Evolutionary conservation across 2,113 vertebrate genomes (phyloP).

Genomic region (Neofelis nebulosa): DNA sequence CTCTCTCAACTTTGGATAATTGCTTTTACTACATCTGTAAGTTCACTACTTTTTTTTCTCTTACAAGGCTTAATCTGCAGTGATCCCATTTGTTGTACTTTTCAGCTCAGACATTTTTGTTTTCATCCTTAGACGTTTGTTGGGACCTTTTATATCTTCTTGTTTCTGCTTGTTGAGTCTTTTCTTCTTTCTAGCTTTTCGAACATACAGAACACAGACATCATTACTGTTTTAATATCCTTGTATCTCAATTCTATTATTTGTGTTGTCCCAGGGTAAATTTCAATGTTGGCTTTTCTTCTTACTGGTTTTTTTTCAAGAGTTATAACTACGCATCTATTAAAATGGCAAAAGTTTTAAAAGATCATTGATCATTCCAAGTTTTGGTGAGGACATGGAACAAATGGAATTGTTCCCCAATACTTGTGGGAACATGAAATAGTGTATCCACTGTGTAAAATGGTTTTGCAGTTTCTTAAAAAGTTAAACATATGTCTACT

Average conservation of each 20-base stretch:
- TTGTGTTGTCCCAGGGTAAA: neutral
- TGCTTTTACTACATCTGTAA: neutral
- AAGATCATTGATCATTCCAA: neutral
- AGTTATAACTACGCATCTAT: neutral
- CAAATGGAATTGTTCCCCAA: neutral
- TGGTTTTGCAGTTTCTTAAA: neutral
- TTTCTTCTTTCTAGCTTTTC: neutral
- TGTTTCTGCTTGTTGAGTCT: neutral
- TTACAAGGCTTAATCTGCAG: neutral
- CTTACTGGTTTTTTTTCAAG: neutral
- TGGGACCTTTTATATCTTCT: neutral
- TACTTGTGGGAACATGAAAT: neutral
- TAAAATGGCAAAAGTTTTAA: neutral
- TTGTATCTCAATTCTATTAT: neutral
- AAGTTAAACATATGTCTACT: neutral
- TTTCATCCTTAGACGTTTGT: neutral
- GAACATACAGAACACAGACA: neutral
- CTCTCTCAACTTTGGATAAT: neutral
- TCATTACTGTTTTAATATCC: neutral
- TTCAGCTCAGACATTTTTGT: neutral
- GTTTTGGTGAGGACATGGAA: neutral
- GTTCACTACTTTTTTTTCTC: neutral
- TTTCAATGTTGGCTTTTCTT: neutral
- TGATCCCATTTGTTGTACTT: neutral
- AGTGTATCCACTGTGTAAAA: neutral